Evolutionary conservation across 2,888 invertebrate species (phyloP), one percentile per base, ranked within the genome.

Genomic region (Spicauda simplicius): DNA sequence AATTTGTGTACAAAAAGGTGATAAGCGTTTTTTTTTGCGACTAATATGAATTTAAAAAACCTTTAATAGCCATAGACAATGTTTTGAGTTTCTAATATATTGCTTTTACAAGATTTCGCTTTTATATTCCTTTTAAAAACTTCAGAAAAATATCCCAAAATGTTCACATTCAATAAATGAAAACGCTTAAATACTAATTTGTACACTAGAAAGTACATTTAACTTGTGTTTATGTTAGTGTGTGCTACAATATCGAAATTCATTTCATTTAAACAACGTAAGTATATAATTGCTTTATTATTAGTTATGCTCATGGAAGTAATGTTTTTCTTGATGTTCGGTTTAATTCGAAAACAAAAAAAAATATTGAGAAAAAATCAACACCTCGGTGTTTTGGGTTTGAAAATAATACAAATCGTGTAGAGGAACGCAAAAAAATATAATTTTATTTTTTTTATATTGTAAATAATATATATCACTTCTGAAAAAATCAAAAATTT

Each of bases 221-320:
- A 60, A 59, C n/a, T 60, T 60, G 59, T 63, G 80, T 81, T 81
- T 79, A 81, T 81, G 71, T 85, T 84, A 82, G 78, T 84, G 86
- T 88, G 88, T 90, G 90, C 86, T 89, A 89, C 86, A 85, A 78
- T 82, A 83, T 83, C 78, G 82, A 87, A 87, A 59, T 83, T 88
- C 84, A 84, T 85, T 83, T 80, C 81, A 83, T 85, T 85, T 86
- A 80, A 84, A 81, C 79, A 80, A 78, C 76, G 72, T 75, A 81
- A 81, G 83, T 87, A 87, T 86, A 81, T 90, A 85, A 85, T 83
- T 81, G 80, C 81, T 85, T 83, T 80, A 80, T 82, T 78, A 77
- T 70, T 71, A 65, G 67, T 72, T 69, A 73, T 77, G 77, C 75
- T 70, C 64, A 77, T 74, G 69, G 77, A 75, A 74, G 64, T 80